These are phyloP conservation scores for Rhagoletis pomonella DNA, from an alignment of 1,140 invertebrate species.

Conservation along the genomic window DNA sequence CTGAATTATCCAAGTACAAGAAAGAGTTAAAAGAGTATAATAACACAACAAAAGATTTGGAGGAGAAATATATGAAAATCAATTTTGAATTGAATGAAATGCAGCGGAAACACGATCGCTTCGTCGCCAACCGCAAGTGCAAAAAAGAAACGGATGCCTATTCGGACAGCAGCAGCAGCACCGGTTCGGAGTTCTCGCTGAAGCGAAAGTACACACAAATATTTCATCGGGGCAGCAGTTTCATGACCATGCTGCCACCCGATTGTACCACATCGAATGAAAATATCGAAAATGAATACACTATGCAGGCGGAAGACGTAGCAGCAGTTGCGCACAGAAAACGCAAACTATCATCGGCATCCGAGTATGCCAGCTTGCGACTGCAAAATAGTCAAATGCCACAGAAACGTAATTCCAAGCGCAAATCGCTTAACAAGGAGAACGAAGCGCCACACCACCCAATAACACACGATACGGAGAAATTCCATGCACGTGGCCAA, in stretches of 20 bases:
- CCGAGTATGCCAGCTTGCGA: constrained; percentile 1
- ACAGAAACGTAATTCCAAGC: constrained; percentile 32
- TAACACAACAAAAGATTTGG: constrained; percentile 67
- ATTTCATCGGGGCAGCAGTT: constrained; percentile 62
- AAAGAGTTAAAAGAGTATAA: constrained; percentile 70
- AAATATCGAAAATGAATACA: constrained; percentile 36
- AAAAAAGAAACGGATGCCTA: constrained; percentile 37
- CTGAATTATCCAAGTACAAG: constrained; percentile 67
- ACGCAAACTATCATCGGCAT: constrained; percentile 3
- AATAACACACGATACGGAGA: not conserved
- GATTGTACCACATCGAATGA: constrained; percentile 45
- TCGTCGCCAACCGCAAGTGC: constrained; percentile 58
- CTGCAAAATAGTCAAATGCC: not conserved
- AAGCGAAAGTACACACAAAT: constrained; percentile 55
- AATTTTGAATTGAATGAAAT: constrained; percentile 68
- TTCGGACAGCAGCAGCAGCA: constrained; percentile 57
- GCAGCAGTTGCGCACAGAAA: not conserved
- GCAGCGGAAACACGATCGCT: constrained; percentile 68
- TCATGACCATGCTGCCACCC: constrained; percentile 62
- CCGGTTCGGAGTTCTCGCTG: constrained; percentile 59
- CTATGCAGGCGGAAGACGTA: not conserved
- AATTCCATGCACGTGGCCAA: not conserved
- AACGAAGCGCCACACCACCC: constrained; percentile 20
- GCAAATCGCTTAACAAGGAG: constrained; percentile 51
- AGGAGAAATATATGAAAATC: constrained; percentile 70